Conservation (phyloP, 2,797 vertebrate species). For the Danio albolineatus region DNA sequence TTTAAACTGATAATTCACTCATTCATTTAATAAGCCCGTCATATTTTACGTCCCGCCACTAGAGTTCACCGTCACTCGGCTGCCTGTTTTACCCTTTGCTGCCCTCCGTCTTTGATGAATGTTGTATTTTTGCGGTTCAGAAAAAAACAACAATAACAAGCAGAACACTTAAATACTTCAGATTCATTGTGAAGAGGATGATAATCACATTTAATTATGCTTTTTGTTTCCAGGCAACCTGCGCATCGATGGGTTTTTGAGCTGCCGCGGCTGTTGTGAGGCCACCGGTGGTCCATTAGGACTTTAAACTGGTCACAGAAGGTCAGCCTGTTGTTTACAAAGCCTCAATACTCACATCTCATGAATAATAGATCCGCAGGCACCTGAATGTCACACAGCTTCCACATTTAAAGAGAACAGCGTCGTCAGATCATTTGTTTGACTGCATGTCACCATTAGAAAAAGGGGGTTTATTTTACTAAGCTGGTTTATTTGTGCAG, state of each 20-base stretch:
- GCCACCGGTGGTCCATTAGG: constrained; percentile 65
- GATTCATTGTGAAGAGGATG: constrained; percentile 73
- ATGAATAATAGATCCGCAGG: constrained; percentile 77
- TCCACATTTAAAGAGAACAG: constrained; percentile 59
- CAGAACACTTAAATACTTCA: constrained; percentile 70
- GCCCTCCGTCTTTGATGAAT: constrained; percentile 21
- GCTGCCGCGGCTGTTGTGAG: constrained; percentile 72
- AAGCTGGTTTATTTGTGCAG: background rate
- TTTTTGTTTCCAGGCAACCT: constrained; percentile 86
- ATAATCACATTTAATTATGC: constrained; percentile 82
- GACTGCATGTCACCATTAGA: background rate
- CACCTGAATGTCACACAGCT: constrained; percentile 73
- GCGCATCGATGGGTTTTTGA: constrained; percentile 65
- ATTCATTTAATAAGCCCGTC: background rate
- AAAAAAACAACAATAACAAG: constrained; percentile 45
- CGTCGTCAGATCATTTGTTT: background rate
- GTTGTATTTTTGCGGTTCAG: constrained; percentile 71
- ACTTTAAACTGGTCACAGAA: constrained; percentile 58
- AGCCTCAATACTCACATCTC: constrained; percentile 50
- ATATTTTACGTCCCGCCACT: background rate
- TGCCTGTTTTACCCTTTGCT: constrained; percentile 11
- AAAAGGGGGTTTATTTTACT: background rate
- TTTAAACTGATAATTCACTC: background rate
- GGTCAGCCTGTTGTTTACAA: constrained; percentile 59
- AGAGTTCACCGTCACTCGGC: constrained; percentile 5